Conservation (phyloP, 2,888 invertebrate genomes). For the Drosophila infuscata region DNA sequence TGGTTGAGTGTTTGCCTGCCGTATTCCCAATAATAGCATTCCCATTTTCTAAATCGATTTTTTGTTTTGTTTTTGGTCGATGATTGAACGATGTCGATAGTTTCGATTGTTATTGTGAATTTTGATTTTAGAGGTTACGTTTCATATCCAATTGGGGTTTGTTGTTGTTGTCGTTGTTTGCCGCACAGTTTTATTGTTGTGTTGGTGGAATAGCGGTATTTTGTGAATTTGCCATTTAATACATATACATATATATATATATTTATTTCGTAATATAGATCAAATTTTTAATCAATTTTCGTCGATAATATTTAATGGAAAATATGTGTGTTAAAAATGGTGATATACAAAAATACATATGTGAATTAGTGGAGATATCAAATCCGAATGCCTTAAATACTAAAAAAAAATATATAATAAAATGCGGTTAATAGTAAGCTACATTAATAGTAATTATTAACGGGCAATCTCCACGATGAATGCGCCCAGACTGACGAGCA, state of each 20-base stretch:
- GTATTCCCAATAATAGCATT: slow-evolving; percentile 61
- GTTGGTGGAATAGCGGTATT: slow-evolving; percentile 53
- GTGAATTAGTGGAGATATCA: slow-evolving; percentile 41
- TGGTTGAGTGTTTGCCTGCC: slow-evolving; percentile 66
- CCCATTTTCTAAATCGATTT: slow-evolving; percentile 55
- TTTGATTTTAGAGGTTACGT: slow-evolving; percentile 36
- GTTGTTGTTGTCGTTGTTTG: slow-evolving; percentile 31
- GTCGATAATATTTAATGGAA: slow-evolving; percentile 29
- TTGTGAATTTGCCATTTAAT: slow-evolving; percentile 59
- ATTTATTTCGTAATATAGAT: slow-evolving; percentile 42
- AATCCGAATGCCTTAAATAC: slow-evolving; percentile 50
- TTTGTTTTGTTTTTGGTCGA: slow-evolving; percentile 6
- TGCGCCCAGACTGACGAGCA: slow-evolving; percentile 36
- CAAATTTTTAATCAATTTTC: slow-evolving; percentile 41
- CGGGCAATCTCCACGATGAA: slow-evolving; percentile 52
- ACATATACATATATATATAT: slow-evolving; percentile 49
- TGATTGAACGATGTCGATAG: slow-evolving; percentile 21
- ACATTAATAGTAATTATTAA: slow-evolving; percentile 22
- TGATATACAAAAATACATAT: slow-evolving; percentile 54
- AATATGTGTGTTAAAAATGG: slow-evolving; percentile 45
- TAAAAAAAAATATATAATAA: slow-evolving; percentile 3
- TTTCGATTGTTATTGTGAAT: slow-evolving; percentile 41
- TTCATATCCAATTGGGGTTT: slow-evolving; percentile 51
- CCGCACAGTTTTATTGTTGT: slow-evolving; percentile 40
- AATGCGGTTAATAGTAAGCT: slow-evolving; percentile 65